Conservation (phyloP, 1,140 invertebrate genomes). For the Palaemon carinicauda region DNA sequence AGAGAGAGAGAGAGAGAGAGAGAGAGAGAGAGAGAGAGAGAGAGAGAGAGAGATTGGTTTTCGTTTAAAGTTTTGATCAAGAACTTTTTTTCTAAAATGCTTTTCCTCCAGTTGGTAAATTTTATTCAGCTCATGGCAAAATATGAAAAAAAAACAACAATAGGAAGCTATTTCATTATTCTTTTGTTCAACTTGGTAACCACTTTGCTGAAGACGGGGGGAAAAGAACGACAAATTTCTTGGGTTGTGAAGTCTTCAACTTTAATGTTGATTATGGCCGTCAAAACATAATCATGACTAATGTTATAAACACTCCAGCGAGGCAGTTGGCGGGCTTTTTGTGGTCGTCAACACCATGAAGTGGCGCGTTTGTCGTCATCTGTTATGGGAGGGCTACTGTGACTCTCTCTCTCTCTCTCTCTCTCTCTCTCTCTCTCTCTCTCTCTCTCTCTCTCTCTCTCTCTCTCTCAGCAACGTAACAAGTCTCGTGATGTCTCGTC, state of each 20-base stretch:
- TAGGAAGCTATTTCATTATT: too few relatives aligned
- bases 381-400: not conserved
- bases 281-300: too few relatives aligned
- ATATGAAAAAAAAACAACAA: too few relatives aligned
- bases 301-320: too few relatives aligned
- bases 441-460: not conserved
- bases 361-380: not conserved
- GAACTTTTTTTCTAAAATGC: not conserved
- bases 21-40: not conserved
- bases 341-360: not conserved
- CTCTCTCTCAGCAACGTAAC: not conserved
- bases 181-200: too few relatives aligned
- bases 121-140: not conserved
- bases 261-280: too few relatives aligned
- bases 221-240: too few relatives aligned
- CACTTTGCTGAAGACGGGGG: not conserved
- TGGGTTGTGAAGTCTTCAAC: too few relatives aligned
- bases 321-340: not conserved
- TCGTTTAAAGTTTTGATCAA: too few relatives aligned
- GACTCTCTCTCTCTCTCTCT: not conserved
- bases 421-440: not conserved
- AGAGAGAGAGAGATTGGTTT: conserved; percentile 14
- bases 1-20: not conserved
- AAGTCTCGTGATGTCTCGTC: not conserved
- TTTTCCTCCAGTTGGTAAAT: not conserved